Percentiles rank a stretch among this genome's conserved stretches.
These are phyloP conservation scores for Epinotia brunnichana DNA, from an alignment of 2,888 invertebrate species.

Conservation along the genomic window DNA sequence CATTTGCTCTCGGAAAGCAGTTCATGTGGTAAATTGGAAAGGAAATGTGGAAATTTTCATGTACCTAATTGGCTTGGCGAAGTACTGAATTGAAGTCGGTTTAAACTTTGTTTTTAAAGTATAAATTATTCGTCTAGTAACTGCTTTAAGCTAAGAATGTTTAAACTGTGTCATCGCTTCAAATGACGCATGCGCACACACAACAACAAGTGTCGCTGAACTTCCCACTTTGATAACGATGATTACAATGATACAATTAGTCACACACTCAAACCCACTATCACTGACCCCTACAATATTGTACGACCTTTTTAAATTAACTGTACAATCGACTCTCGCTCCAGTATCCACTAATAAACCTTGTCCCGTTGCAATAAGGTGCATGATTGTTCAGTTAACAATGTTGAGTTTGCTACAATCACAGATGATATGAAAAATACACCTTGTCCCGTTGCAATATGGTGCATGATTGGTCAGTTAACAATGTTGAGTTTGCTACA, in stretches of 20 bases:
- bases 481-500: not conserved
- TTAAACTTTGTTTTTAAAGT: no score
- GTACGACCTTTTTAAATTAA: slow-evolving; percentile 24
- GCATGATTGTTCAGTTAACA: no score
- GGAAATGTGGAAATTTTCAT: no score
- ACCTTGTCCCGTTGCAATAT: no score
- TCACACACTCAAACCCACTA: slow-evolving; percentile 34
- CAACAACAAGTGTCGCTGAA: slow-evolving; percentile 34
- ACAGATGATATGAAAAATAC: no score
- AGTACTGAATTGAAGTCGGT: no score
- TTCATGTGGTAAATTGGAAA: no score
- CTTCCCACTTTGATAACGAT: slow-evolving; percentile 38
- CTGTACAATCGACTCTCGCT: not conserved
- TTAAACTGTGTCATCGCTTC: not conserved
- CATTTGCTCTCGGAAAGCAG: no score
- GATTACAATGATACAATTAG: slow-evolving; percentile 38
- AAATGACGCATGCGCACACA: slow-evolving; percentile 14
- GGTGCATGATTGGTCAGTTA: no score
- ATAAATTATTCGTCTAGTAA: not conserved
- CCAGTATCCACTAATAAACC: not conserved
- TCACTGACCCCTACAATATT: slow-evolving; percentile 33
- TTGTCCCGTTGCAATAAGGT: not conserved
- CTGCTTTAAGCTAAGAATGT: not conserved
- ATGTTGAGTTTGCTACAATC: no score
- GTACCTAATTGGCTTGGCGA: no score